A percentile compares a stretch with the other conserved stretches of the same genome.
These are phyloP conservation scores for Bombus ignitus DNA, from an alignment of 1,140 invertebrate genomes.

Conservation along the genomic window DNA sequence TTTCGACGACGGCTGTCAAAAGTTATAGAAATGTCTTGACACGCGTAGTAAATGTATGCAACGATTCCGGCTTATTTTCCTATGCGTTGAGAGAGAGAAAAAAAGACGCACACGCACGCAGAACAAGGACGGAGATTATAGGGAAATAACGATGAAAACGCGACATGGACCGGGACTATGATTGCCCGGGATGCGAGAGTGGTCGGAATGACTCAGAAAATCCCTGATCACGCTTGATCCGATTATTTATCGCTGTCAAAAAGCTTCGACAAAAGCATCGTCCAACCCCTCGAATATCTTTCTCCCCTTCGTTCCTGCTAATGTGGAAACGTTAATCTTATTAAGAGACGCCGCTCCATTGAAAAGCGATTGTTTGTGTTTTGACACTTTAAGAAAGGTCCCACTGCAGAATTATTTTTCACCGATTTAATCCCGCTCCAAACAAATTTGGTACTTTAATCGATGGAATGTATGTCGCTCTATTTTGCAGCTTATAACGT, in stretches of 20 bases:
- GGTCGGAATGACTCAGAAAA: constrained; percentile 70
- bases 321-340: constrained; percentile 70
- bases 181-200: constrained; percentile 62
- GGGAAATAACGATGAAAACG: constrained; percentile 50
- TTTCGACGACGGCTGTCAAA: background rate
- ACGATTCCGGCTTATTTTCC: constrained; percentile 60
- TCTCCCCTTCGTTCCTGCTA: background rate
- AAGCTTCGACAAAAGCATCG: constrained; percentile 60
- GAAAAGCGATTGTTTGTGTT: constrained; percentile 55
- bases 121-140: constrained; percentile 56
- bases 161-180: constrained; percentile 55
- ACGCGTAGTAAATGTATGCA: constrained; percentile 55
- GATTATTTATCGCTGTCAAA: constrained; percentile 79
- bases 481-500: background rate
- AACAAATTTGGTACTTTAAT: background rate
- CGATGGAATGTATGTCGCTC: background rate
- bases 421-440: background rate
- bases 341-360: constrained; percentile 64
- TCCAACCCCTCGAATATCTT: constrained; percentile 21
- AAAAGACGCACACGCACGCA: background rate
- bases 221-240: constrained; percentile 75
- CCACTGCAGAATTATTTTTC: background rate
- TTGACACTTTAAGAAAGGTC: constrained; percentile 56
- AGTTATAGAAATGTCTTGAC: constrained; percentile 65
- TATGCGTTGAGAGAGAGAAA: background rate